Conservation (phyloP, 2,888 invertebrate genomes). For the Sisyra terminalis region DNA sequence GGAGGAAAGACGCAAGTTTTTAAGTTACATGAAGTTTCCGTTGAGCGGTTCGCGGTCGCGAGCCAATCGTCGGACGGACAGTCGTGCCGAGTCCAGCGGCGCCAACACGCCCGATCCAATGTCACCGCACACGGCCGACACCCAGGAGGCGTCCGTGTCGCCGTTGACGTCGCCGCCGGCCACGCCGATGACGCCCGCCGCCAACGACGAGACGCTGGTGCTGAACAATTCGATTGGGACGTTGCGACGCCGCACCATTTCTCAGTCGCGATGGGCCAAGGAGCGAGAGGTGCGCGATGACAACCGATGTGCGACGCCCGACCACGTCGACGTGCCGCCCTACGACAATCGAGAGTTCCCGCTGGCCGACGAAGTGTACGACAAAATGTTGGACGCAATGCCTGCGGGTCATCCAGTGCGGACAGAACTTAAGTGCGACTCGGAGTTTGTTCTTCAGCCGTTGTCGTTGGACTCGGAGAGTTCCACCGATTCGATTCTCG, state of each 20-base stretch:
- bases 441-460: constrained; percentile 21
- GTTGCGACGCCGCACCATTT: constrained; percentile 30
- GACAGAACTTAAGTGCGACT: constrained; percentile 12
- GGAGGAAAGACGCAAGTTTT: constrained; percentile 65
- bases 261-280: constrained; percentile 29
- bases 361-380: constrained; percentile 48
- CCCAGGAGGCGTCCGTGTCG: constrained; percentile 17
- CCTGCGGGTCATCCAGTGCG: constrained; percentile 38
- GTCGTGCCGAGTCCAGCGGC: constrained; percentile 50
- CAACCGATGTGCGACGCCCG: constrained; percentile 17
- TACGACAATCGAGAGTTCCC: constrained; percentile 64
- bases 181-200: constrained; percentile 22
- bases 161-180: constrained; percentile 34
- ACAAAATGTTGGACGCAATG: constrained; percentile 51
- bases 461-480: constrained; percentile 21
- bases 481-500: constrained; percentile 36
- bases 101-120: constrained; percentile 59
- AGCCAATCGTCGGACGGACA: constrained; percentile 46
- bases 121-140: constrained; percentile 36
- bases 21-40: constrained; percentile 34
- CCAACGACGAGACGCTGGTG: constrained; percentile 16
- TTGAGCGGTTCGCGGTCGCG: constrained; percentile 30
- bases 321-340: constrained; percentile 37
- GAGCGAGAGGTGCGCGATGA: constrained; percentile 16
- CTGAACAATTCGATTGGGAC: constrained; percentile 13